Base-by-base conservation (phyloP, 2,888 invertebrate species). In the Nectonema munidae region DNA sequence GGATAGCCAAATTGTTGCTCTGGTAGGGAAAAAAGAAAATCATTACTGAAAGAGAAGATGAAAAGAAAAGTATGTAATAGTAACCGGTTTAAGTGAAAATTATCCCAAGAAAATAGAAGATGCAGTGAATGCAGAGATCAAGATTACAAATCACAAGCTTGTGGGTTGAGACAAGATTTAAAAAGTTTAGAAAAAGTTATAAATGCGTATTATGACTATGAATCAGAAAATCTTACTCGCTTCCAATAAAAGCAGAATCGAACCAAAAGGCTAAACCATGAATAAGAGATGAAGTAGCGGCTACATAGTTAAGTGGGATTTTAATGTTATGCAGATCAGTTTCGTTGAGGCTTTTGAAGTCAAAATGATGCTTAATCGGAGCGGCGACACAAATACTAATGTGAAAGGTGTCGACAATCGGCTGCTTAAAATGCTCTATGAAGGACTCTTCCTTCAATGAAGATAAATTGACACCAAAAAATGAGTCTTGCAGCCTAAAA, bases 201-300 rank as follows among this genome's bases (percentile, higher is more conserved):
- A 32, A n/a, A 6, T 15, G n/a, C 16, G n/a, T 32, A n/a, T 15
- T 15, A n/a, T 6, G 6, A n/a, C 6, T 14, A 13, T 28, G 3
- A 4, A 37, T n/a, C 13, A 3, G 25, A 21, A n/a, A 18, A 21
- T 17, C 52, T 49, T 47, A 58, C 57, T 48, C 50, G 37, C 50
- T 47, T 25, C 89, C 86, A 42, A 73, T 68, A 58, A 95, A 89
- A 45, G 83, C 71, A 17, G 89, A 86, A 59, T 95, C 86, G 55
- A 95, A 95, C 89, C 95, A 95, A 60, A 95, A 89, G 14, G 89
- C 89, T 44, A 95, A 61, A 2, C 89, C 89, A 50, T 95, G 89
- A 46, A 86, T 73, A 37, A 77, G 75, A 18, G 81, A 83, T 1
- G 81, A 72, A 55, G 79, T 75, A 47, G 74, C 62, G 47, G 83